phyloP scores from a whole-genome alignment of 2,113 vertebrate genomes.

The Tympanuchus pallidicinctus region DNA sequence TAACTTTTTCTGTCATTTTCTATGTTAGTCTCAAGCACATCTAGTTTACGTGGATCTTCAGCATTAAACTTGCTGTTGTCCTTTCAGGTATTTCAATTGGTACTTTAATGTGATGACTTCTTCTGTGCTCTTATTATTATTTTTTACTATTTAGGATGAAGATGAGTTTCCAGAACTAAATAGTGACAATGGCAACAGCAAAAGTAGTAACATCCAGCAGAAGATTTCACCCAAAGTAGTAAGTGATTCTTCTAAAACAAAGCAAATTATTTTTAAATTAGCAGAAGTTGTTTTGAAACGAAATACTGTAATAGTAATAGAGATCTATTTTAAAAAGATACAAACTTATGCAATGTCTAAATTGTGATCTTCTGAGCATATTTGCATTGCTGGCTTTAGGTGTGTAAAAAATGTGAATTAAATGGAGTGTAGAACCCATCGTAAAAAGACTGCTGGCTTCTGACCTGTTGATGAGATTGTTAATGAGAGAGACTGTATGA shows the following conservation, averaged over 20 bases:
- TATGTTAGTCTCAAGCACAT: neutral
- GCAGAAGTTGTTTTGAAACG: neutral
- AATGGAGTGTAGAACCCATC: neutral
- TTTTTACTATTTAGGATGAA: slow-evolving; percentile 84
- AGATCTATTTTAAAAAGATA: neutral
- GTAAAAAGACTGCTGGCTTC: neutral
- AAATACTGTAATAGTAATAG: neutral
- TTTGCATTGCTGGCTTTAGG: neutral
- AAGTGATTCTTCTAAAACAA: slow-evolving; percentile 31
- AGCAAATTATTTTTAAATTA: neutral
- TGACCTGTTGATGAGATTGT: neutral
- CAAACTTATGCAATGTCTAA: fast-evolving
- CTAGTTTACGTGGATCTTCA: neutral
- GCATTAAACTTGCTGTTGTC: neutral
- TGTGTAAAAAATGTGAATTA: neutral
- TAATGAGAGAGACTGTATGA: neutral
- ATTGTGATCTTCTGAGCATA: neutral
- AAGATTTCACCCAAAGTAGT: slow-evolving; percentile 92
- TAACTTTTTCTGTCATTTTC: neutral
- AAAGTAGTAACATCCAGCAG: slow-evolving; percentile 85
- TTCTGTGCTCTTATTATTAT: neutral
- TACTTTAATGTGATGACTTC: neutral
- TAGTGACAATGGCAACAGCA: slow-evolving; percentile 81
- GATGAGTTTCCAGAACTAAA: slow-evolving; percentile 91
- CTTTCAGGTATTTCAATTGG: neutral